phyloP scores from a whole-genome alignment of 2,797 vertebrate genomes.

The Aldrovandia affinis region DNA sequence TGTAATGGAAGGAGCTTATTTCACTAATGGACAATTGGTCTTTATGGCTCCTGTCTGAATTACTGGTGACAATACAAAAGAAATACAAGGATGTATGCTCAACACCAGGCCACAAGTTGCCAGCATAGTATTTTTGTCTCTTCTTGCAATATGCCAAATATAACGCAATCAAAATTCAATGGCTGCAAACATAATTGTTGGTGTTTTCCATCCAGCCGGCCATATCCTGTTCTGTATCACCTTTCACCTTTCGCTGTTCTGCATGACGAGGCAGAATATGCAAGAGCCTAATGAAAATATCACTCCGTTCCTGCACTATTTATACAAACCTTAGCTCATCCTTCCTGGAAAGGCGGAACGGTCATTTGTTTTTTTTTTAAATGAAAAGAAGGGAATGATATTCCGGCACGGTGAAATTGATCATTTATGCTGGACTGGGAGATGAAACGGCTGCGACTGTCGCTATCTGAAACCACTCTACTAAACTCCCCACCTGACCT shows the following conservation, averaged over 20 bases:
- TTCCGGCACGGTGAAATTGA: constrained; percentile 48
- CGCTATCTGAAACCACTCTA: constrained; percentile 54
- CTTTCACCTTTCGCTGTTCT: not conserved
- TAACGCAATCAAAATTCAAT: not conserved
- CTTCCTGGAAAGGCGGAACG: not conserved
- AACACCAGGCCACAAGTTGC: not conserved
- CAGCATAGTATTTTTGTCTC: not conserved
- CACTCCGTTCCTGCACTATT: not conserved
- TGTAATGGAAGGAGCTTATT: not conserved
- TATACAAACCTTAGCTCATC: not conserved
- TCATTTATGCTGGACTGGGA: constrained; percentile 57
- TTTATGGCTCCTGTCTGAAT: not conserved
- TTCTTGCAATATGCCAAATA: not conserved
- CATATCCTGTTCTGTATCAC: not conserved
- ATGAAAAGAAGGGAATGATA: not conserved
- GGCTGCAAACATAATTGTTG: not conserved
- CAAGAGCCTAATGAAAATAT: not conserved
- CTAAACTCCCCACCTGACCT: constrained; percentile 56
- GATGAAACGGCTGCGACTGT: constrained; percentile 41
- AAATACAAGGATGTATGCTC: not conserved
- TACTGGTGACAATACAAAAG: not conserved
- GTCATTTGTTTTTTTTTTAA: not conserved
- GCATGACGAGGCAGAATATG: not conserved
- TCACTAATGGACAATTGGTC: constrained; percentile 6
- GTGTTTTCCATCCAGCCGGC: not conserved